A percentile compares a stretch with the other conserved stretches of the same genome.
Conservation (phyloP, 2,113 vertebrate species). For the Plecotus auritus region DNA sequence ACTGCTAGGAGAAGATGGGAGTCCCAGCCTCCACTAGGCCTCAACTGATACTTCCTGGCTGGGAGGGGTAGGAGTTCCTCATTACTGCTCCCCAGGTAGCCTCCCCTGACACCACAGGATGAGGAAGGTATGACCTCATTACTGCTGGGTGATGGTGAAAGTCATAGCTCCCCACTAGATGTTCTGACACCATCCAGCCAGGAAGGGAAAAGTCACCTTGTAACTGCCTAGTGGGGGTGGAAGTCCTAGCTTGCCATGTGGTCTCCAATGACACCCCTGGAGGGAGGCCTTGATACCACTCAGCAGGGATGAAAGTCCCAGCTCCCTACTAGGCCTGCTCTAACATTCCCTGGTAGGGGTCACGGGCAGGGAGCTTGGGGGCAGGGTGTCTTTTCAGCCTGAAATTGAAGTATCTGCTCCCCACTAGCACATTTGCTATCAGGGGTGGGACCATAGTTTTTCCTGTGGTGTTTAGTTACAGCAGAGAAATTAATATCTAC, state of each 20-base stretch:
- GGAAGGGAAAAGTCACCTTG: not conserved
- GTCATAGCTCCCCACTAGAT: not conserved
- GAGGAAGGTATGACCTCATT: not conserved
- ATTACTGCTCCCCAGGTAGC: not conserved
- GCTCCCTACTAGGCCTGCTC: not conserved
- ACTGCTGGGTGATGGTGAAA: not conserved
- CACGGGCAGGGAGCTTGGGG: not conserved
- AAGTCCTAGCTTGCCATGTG: not conserved
- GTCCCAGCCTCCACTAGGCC: not conserved
- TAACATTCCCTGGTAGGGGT: not conserved
- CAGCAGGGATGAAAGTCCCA: not conserved
- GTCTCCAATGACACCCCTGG: not conserved
- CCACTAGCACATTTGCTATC: not conserved
- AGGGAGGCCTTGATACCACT: not conserved
- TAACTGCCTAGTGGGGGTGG: not conserved
- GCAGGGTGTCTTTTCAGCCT: not conserved
- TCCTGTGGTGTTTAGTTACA: not conserved
- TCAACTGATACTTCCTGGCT: not conserved
- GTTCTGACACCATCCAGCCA: not conserved
- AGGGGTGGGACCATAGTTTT: not conserved
- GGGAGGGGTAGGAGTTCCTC: not conserved
- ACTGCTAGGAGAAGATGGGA: not conserved
- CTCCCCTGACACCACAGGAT: not conserved
- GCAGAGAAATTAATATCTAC: not conserved
- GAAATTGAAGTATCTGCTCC: not conserved